A percentile compares a stretch with the other conserved stretches of the same genome.
phyloP scores from a whole-genome alignment of 2,888 invertebrate genomes.

The Cyclophora punctaria region DNA sequence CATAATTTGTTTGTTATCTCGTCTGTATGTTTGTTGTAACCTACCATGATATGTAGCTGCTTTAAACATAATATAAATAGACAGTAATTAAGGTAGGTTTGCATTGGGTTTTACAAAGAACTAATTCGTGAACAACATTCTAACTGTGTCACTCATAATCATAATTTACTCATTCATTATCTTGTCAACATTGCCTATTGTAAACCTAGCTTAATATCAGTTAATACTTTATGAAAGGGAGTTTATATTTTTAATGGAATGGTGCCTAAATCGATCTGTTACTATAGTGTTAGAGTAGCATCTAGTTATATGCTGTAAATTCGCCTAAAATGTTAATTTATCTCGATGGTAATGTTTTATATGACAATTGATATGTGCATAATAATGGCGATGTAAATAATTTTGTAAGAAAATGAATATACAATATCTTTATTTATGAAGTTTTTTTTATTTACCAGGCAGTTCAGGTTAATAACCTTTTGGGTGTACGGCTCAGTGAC shows the following conservation, averaged over 20 bases:
- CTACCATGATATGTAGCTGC: no score
- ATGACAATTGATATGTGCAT: conserved; percentile 69
- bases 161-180: no score
- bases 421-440: conserved; percentile 66
- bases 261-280: conserved; percentile 45
- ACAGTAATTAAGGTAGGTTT: no score
- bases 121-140: no score
- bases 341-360: conserved; percentile 65
- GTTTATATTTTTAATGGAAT: conserved; percentile 33
- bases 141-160: no score
- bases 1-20: no score
- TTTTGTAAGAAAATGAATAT: conserved; percentile 68
- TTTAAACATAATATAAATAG: no score
- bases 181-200: no score
- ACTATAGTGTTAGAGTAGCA: conserved; percentile 25
- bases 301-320: conserved; percentile 49
- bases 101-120: no score
- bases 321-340: conserved; percentile 61
- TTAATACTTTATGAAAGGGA: no score
- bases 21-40: no score
- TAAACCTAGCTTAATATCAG: no score
- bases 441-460: conserved; percentile 30
- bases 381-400: conserved; percentile 70
- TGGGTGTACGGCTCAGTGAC: background rate
- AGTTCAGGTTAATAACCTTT: background rate